Conservation (phyloP, 2,797 vertebrate species). For the Coilia nasus region DNA sequence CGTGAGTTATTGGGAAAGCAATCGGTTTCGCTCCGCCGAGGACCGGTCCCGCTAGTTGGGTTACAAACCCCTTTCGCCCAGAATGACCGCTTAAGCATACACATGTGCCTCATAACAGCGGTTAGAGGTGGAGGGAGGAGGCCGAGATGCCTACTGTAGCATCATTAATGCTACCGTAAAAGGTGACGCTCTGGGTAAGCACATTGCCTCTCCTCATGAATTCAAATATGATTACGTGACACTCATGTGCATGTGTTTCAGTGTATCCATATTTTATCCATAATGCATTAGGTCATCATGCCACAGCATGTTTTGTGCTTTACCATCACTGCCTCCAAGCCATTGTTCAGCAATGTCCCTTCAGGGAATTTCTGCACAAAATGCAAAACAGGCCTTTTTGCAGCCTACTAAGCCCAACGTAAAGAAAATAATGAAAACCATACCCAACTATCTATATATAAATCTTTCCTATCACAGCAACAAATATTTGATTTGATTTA, state of each 20-base stretch:
- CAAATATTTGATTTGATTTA: neutral
- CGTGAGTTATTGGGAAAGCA: constrained; percentile 60
- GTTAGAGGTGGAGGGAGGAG: neutral
- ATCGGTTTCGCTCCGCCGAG: constrained; percentile 61
- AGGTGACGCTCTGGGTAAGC: neutral
- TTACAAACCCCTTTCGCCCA: constrained; percentile 58
- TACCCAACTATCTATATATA: neutral
- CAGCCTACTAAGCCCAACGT: neutral
- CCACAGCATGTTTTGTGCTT: neutral
- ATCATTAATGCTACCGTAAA: neutral
- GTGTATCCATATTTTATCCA: constrained; percentile 26
- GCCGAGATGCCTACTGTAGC: neutral
- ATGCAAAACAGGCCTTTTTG: neutral
- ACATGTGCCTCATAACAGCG: neutral
- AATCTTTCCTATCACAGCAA: neutral
- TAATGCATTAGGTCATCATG: neutral
- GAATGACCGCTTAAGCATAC: constrained; percentile 30
- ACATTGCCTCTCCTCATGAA: neutral
- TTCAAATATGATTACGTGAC: neutral
- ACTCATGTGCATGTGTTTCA: neutral
- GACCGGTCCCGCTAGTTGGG: constrained; percentile 61
- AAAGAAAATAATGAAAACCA: neutral
- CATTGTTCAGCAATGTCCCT: neutral
- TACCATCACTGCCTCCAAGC: neutral
- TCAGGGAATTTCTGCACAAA: neutral